These are phyloP conservation scores for Drosophila dunni DNA, from an alignment of 1,140 invertebrate genomes.

Conservation along the genomic window DNA sequence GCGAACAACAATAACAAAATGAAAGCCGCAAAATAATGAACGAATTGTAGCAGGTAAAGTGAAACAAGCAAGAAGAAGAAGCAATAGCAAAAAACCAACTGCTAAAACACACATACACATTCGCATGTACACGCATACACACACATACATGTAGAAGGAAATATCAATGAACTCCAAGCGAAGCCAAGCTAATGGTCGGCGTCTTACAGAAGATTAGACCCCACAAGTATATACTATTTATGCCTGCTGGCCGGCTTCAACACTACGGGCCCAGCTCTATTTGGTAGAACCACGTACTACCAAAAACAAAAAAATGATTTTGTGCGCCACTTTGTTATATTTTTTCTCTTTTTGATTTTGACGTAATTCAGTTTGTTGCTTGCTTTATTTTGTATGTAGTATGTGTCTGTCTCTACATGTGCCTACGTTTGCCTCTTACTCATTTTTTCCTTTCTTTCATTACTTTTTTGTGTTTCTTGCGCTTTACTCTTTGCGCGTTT, in stretches of 20 bases:
- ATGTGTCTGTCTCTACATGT: slow-evolving; percentile 6
- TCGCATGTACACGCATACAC: not conserved
- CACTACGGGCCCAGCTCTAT: not conserved
- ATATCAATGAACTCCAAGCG: slow-evolving; percentile 71
- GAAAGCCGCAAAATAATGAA: slow-evolving; percentile 60
- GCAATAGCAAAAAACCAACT: slow-evolving; percentile 46
- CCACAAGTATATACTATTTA: slow-evolving; percentile 7
- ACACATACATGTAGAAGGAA: slow-evolving; percentile 33
- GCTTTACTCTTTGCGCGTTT: slow-evolving; percentile 47
- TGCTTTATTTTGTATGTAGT: not conserved
- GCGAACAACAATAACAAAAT: slow-evolving; percentile 40
- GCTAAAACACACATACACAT: slow-evolving; percentile 24
- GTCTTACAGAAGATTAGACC: slow-evolving; percentile 20
- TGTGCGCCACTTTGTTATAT: slow-evolving; percentile 57
- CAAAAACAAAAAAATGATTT: slow-evolving; percentile 37
- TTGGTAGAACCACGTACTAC: slow-evolving; percentile 40
- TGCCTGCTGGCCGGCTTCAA: not conserved
- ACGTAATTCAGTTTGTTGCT: slow-evolving; percentile 60
- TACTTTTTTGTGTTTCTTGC: slow-evolving; percentile 17
- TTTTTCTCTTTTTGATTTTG: slow-evolving; percentile 32
- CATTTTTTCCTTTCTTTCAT: slow-evolving; percentile 29
- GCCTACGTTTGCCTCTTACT: slow-evolving; percentile 32
- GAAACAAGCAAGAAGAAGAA: slow-evolving; percentile 31
- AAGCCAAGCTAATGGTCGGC: slow-evolving; percentile 3
- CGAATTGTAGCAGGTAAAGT: slow-evolving; percentile 70